Percentiles rank a stretch among this genome's conserved stretches.
Evolutionary conservation across 2,113 vertebrate species (phyloP).

Genomic region (Oxyura jamaicensis): DNA sequence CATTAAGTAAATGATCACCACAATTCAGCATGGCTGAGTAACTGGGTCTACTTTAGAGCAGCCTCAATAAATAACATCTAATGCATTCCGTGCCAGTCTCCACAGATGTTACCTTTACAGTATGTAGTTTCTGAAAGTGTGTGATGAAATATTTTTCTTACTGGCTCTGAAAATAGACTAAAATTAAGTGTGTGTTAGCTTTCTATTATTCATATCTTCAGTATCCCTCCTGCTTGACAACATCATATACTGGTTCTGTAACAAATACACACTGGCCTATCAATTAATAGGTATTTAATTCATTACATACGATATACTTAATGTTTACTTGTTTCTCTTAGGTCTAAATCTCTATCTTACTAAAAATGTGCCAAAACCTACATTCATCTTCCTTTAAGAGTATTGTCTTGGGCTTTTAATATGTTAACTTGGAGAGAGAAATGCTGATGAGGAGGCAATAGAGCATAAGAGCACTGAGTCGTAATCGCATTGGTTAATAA

Average conservation of each 20-base stretch:
- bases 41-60: background rate
- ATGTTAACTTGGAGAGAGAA: background rate
- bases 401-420: background rate
- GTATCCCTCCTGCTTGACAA: background rate
- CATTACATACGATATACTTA: background rate
- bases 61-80: background rate
- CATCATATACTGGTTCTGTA: background rate
- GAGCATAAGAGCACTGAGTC: background rate
- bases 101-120: fast-evolving
- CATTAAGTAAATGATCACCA: background rate
- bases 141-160: background rate
- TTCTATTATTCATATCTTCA: background rate
- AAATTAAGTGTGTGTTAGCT: background rate
- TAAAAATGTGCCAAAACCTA: background rate
- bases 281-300: background rate
- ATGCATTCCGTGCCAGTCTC: background rate
- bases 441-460: background rate
- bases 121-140: background rate
- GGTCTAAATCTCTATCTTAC: background rate
- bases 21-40: background rate
- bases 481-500: background rate
- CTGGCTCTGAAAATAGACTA: background rate
- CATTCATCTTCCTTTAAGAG: background rate
- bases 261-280: background rate
- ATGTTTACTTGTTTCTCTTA: background rate